These are phyloP conservation scores for Odontamblyopus lacepedii DNA, from an alignment of 2,797 vertebrate species.

Conservation along the genomic window DNA sequence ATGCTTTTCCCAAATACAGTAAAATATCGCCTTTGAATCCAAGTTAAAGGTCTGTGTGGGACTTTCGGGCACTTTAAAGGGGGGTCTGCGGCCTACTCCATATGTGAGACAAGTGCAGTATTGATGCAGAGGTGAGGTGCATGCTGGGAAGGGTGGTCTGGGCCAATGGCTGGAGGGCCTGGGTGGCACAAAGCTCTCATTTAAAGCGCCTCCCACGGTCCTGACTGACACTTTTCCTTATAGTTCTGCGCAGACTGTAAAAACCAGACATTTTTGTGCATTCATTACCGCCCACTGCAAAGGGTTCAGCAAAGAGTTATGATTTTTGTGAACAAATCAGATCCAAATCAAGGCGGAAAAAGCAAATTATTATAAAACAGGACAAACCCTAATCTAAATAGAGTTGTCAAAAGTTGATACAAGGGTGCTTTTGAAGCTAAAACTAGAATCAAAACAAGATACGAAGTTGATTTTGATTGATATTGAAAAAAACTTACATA, in stretches of 20 bases:
- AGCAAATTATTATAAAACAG: not conserved
- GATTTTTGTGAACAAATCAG: not conserved
- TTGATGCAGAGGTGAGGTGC: slow-evolving; percentile 82
- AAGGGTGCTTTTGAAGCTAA: too few species aligned
- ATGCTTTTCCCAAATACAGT: slow-evolving; percentile 41
- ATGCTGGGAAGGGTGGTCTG: slow-evolving; percentile 82
- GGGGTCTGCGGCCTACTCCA: slow-evolving; percentile 72
- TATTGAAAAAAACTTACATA: too few species aligned
- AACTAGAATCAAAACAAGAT: too few species aligned
- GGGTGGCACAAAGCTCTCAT: slow-evolving; percentile 92
- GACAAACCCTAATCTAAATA: too few species aligned
- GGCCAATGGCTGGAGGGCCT: slow-evolving; percentile 81
- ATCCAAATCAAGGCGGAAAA: not conserved
- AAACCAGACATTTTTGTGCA: not conserved
- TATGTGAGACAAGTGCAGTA: slow-evolving; percentile 76
- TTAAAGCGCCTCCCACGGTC: slow-evolving; percentile 89
- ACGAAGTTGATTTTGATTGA: too few species aligned
- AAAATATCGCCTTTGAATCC: slow-evolving; percentile 35
- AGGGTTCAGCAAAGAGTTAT: not conserved
- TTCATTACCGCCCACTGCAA: not conserved
- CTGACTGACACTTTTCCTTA: slow-evolving; percentile 70
- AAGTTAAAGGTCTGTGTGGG: slow-evolving; percentile 66
- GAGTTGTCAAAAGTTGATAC: too few species aligned
- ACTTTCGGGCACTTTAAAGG: slow-evolving; percentile 58
- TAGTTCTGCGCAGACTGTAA: not conserved